Conservation (phyloP, 2,888 invertebrate species). For the Penaeus monodon region DNA sequence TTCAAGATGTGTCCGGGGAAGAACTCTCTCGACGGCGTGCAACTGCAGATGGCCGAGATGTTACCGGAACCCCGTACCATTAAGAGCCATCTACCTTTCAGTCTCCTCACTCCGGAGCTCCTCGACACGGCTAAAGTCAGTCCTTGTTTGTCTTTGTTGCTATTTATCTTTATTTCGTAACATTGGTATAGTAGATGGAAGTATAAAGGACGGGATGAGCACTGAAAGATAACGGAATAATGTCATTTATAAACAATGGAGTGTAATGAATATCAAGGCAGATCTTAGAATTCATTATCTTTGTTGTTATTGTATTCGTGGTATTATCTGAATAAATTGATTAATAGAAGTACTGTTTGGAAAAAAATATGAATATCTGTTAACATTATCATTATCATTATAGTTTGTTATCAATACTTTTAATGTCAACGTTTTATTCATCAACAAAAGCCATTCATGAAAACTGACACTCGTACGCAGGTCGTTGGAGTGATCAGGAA, state of each 20-base stretch:
- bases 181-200: no score
- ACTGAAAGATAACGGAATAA: background rate
- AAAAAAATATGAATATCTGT: no score
- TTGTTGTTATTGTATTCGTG: no score
- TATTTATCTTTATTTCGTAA: no score
- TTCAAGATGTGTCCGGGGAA: constrained; percentile 2
- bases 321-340: no score
- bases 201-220: background rate
- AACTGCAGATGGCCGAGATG: background rate
- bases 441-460: no score
- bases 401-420: background rate
- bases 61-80: constrained; percentile 18
- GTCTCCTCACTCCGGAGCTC: constrained; percentile 5
- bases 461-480: constrained; percentile 1
- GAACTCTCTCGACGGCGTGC: background rate
- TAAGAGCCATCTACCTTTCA: constrained; percentile 41
- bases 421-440: background rate
- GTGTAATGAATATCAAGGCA: no score
- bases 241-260: no score
- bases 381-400: background rate
- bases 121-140: constrained; percentile 40
- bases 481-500: constrained; percentile 31
- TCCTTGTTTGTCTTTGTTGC: no score
- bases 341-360: no score
- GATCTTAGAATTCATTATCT: no score